phyloP scores from a whole-genome alignment of 2,888 invertebrate species.

The Synanthedon myopaeformis region DNA sequence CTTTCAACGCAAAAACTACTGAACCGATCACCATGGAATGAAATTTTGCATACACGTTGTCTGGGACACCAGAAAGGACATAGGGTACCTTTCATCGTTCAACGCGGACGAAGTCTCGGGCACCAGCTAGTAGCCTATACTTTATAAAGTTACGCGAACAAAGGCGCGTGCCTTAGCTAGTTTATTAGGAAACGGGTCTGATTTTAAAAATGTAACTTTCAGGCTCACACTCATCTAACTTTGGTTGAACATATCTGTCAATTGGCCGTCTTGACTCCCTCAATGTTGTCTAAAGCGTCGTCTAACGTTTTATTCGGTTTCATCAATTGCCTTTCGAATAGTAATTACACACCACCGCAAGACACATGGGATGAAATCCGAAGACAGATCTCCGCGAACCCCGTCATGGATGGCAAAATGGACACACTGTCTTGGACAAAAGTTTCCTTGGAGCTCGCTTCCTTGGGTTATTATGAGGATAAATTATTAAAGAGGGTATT shows the following conservation, averaged over 20 bases:
- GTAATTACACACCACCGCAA: slow-evolving; percentile 70
- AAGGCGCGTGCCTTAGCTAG: too few species aligned
- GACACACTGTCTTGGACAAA: slow-evolving; percentile 62
- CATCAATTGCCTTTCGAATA: slow-evolving; percentile 66
- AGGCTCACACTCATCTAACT: slow-evolving; percentile 70
- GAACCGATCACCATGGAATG: too few species aligned
- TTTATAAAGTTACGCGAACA: too few species aligned
- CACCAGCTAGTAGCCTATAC: too few species aligned
- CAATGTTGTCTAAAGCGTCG: slow-evolving; percentile 40
- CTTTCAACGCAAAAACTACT: too few species aligned
- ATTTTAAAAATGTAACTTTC: slow-evolving; percentile 11
- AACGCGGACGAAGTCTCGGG: too few species aligned
- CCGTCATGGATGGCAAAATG: slow-evolving; percentile 38
- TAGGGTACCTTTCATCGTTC: too few species aligned
- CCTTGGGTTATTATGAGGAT: slow-evolving; percentile 70
- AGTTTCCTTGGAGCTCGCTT: slow-evolving; percentile 67
- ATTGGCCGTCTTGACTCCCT: slow-evolving; percentile 46
- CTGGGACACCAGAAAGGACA: too few species aligned
- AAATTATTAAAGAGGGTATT: slow-evolving; percentile 65
- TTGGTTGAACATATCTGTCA: slow-evolving; percentile 71
- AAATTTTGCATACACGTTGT: too few species aligned
- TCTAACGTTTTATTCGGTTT: slow-evolving; percentile 55
- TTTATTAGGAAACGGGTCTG: too few species aligned
- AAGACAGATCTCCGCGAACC: slow-evolving; percentile 45
- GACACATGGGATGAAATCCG: slow-evolving; percentile 61